These are phyloP conservation scores for Montifringilla adamsi DNA, from an alignment of 2,113 vertebrate genomes.

Conservation along the genomic window DNA sequence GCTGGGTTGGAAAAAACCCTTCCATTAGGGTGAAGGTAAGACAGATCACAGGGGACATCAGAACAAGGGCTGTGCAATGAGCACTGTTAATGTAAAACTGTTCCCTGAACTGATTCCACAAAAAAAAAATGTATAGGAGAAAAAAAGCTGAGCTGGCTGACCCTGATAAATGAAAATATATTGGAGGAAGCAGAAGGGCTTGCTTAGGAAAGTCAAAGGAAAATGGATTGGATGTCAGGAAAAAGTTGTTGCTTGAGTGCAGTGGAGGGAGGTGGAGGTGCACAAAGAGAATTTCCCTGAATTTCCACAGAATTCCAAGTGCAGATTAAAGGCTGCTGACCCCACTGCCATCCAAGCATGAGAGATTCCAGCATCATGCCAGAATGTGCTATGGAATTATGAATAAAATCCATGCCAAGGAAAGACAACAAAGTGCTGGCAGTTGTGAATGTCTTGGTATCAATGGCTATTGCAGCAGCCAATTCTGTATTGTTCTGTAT, in stretches of 20 bases:
- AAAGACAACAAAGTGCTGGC: neutral
- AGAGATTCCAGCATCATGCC: neutral
- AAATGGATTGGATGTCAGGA: neutral
- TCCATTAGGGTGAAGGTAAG: neutral
- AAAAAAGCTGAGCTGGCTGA: neutral
- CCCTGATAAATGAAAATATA: neutral
- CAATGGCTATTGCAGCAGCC: neutral
- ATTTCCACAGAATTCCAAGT: accelerated
- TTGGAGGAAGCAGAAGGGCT: slow-evolving; percentile 7
- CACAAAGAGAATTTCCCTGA: neutral
- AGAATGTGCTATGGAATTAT: accelerated
- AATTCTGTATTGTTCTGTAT: neutral
- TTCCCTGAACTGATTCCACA: neutral
- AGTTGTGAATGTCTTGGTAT: neutral
- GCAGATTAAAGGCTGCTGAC: neutral
- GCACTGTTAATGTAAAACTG: neutral
- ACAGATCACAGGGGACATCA: neutral
- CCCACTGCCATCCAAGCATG: accelerated
- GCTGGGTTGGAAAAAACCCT: neutral
- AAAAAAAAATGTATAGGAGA: neutral
- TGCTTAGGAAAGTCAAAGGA: neutral
- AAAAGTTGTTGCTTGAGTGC: neutral
- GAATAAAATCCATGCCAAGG: neutral
- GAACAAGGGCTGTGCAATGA: neutral
- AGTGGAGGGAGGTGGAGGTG: neutral